Evolutionary conservation across 2,113 vertebrate genomes (phyloP), one percentile per base, ranked within the genome.

Genomic region (Empidonax traillii): DNA sequence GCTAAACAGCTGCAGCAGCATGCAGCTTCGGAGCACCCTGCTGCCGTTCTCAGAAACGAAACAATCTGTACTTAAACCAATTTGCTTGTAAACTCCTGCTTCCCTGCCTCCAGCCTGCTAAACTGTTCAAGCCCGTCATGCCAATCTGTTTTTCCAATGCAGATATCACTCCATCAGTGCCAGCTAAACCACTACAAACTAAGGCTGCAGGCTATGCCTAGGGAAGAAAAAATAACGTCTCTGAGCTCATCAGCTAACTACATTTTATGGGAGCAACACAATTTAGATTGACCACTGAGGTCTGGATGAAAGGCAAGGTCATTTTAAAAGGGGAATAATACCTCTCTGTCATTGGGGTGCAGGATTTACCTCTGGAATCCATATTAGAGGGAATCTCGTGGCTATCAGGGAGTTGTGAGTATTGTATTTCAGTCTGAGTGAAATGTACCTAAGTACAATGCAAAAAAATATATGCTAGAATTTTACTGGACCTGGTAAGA

Each of bases 31-130:
- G 37, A 83, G 74, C 67, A 41, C 78, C 79, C 92, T 37, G 89
- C 73, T 91, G 92, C 75, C 81, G 46, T 51, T 76, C 89, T 89
- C 81, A 76, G 74, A 79, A 76, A 49, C 2, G 5, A 94, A 93
- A 83, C 72, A 89, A 83, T 95, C 87, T 81, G 91, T 94, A 93
- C 79, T 96, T 95, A 90, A 93, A 94, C 49, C 89, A 67, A 95
- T 96, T 96, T 94, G 80, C 81, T 83, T 94, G 63, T 89, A 81
- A 96, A 93, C 86, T 87, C 93, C 63, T 61, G 52, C 55, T 74
- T 78, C 56, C 53, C 58, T 91, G 88, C 90, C 75, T 92, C 74
- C 94, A 93, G 76, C 79, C 78, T 90, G 81, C 84, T 89, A 90
- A 97, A 93, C 82, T 89, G 74, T 49, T 94, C 93, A 90, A 91